Evolutionary conservation across 1,140 invertebrate genomes (phyloP).

Genomic region (Bursaphelenchus mucronatus): DNA sequence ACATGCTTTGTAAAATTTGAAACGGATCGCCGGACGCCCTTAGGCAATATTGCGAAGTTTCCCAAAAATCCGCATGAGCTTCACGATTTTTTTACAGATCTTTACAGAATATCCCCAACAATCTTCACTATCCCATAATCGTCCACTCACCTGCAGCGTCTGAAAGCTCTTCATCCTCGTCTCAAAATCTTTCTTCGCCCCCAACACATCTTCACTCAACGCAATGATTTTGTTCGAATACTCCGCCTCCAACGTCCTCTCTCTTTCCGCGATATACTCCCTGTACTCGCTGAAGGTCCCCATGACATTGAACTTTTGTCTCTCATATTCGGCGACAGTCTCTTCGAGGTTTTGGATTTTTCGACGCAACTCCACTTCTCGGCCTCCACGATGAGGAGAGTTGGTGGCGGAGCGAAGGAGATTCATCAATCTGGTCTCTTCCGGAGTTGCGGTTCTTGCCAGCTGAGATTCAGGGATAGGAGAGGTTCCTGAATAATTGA

Average conservation of each 20-base stretch:
- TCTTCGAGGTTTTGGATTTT: conserved; percentile 58
- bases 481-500: conserved; percentile 11
- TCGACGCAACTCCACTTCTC: conserved; percentile 51
- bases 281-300: conserved; percentile 59
- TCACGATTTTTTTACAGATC: no score
- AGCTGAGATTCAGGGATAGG: conserved; percentile 21
- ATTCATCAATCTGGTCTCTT: conserved; percentile 29
- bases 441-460: conserved; percentile 19
- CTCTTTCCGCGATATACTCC: conserved; percentile 56
- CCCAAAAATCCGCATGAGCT: no score
- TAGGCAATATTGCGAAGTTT: not conserved
- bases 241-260: conserved; percentile 57
- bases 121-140: not conserved
- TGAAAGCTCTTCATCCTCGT: conserved; percentile 59
- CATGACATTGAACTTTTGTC: conserved; percentile 59
- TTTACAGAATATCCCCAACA: not conserved
- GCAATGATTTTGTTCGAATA: conserved; percentile 59
- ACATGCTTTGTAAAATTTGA: no score
- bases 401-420: conserved; percentile 31
- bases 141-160: conserved; percentile 46
- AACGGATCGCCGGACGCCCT: no score
- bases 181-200: conserved; percentile 60
- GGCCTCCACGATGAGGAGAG: conserved; percentile 35
- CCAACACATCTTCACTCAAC: conserved; percentile 57
- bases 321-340: conserved; percentile 59